Percentiles rank a stretch among this genome's conserved stretches.
These are phyloP conservation scores for Panthera leo DNA, from an alignment of 2,113 vertebrate genomes.

Conservation along the genomic window DNA sequence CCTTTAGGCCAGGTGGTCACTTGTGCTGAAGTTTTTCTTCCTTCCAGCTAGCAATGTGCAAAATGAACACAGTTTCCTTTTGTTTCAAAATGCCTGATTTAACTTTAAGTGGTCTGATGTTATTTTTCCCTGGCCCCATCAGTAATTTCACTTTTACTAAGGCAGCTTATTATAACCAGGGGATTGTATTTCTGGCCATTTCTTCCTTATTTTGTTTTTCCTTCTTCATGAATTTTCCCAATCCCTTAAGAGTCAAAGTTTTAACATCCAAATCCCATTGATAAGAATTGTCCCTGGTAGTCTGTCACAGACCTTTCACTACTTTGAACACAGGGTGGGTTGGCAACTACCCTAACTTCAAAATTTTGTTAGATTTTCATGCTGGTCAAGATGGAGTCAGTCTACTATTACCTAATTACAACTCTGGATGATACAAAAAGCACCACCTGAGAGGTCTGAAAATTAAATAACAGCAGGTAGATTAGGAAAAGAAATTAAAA, in stretches of 20 bases:
- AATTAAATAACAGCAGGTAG: not conserved
- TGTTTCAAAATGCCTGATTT: not conserved
- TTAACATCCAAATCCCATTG: not conserved
- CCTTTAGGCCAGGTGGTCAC: not conserved
- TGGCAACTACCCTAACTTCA: not conserved
- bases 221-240: not conserved
- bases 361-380: not conserved
- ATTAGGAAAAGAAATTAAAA: not conserved
- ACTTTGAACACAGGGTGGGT: not conserved
- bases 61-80: not conserved
- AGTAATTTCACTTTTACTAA: not conserved
- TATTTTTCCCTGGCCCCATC: not conserved
- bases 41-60: not conserved
- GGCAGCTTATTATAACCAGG: not conserved
- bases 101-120: not conserved
- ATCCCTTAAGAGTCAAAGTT: not conserved
- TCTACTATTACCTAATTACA: not conserved
- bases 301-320: not conserved
- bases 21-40: not conserved
- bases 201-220: not conserved
- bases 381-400: not conserved
- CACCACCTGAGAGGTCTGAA: not conserved
- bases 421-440: not conserved
- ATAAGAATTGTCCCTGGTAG: not conserved
- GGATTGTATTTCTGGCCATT: not conserved